phyloP scores from a whole-genome alignment of 2,888 invertebrate genomes.

The Bellardia bayeri region DNA sequence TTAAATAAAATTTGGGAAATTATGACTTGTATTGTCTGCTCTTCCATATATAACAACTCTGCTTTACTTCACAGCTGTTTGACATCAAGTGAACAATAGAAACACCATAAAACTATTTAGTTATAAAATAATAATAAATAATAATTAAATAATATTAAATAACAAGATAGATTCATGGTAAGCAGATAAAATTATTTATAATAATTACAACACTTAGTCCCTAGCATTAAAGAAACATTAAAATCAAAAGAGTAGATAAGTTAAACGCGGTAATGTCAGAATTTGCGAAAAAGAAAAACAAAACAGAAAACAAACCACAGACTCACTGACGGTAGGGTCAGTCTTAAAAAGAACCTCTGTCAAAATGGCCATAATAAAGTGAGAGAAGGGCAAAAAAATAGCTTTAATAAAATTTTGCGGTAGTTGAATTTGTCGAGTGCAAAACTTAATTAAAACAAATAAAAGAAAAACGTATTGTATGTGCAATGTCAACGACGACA shows the following conservation, averaged over 20 bases:
- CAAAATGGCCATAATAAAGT: conserved; percentile 49
- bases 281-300: conserved; percentile 38
- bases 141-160: conserved; percentile 3
- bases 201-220: neutral
- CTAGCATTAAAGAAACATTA: neutral
- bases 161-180: neutral
- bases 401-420: conserved; percentile 28
- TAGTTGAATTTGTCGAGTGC: conserved; percentile 27
- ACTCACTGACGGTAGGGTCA: conserved; percentile 9
- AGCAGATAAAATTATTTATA: conserved; percentile 10
- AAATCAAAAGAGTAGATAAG: neutral
- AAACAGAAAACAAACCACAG: conserved; percentile 15
- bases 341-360: conserved; percentile 48
- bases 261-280: conserved; percentile 30
- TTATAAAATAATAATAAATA: neutral
- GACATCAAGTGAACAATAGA: neutral
- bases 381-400: conserved; percentile 33
- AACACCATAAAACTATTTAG: neutral
- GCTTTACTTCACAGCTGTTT: conserved; percentile 36
- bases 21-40: neutral
- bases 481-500: conserved; percentile 20
- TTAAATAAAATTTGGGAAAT: no score
- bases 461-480: conserved; percentile 22
- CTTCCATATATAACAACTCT: neutral
- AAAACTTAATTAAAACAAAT: conserved; percentile 60